Conservation (phyloP, 2,113 vertebrate species). For the Drymodes brunneopygia region DNA sequence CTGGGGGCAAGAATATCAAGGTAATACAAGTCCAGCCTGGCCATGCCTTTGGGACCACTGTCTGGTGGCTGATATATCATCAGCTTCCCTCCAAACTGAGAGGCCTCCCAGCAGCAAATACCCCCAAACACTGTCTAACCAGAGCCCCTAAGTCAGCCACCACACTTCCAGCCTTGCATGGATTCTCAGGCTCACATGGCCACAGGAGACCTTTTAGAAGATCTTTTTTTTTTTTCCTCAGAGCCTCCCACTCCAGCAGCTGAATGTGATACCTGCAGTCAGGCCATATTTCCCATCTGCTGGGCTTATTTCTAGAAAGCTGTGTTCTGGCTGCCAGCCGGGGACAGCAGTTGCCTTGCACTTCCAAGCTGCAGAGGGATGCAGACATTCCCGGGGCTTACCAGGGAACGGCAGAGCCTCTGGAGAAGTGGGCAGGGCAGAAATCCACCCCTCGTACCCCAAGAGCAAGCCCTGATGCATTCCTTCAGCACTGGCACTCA, state of each 20-base stretch:
- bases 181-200: background rate
- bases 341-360: background rate
- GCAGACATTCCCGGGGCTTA: background rate
- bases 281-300: background rate
- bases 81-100: background rate
- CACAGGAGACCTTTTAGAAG: background rate
- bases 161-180: background rate
- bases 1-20: background rate
- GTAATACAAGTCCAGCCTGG: background rate
- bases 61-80: background rate
- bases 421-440: background rate
- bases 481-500: background rate
- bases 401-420: background rate
- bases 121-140: background rate
- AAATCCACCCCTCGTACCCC: accelerated
- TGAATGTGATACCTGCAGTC: background rate
- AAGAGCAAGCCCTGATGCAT: background rate
- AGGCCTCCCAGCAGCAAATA: background rate
- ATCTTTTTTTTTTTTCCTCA: background rate
- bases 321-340: background rate
- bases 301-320: background rate
- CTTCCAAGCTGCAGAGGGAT: background rate
- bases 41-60: background rate
- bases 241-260: background rate
- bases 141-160: background rate